Conservation (phyloP, 2,113 vertebrate genomes). For the Paracanthobrama guichenoti region DNA sequence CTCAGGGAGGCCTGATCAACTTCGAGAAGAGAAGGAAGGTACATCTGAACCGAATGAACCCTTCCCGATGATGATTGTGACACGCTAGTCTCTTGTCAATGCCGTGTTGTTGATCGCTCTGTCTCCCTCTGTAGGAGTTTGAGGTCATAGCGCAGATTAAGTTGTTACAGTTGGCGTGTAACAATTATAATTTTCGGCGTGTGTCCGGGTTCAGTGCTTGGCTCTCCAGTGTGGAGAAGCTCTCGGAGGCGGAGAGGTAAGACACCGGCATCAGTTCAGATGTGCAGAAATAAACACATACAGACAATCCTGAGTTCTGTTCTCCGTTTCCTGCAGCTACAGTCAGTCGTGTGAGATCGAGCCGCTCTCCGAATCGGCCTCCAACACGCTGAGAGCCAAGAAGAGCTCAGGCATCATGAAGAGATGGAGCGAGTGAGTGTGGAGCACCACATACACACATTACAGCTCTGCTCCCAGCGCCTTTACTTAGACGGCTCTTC, state of each 20-base stretch:
- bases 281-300: background rate
- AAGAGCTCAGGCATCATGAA: constrained; percentile 95
- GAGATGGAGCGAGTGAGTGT: constrained; percentile 96
- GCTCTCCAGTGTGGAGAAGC: constrained; percentile 84
- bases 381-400: constrained; percentile 90
- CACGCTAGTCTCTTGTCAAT: background rate
- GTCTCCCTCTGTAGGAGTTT: constrained; percentile 80
- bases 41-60: constrained; percentile 39
- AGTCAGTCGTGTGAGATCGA: constrained; percentile 93
- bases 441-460: background rate
- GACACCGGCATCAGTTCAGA: background rate
- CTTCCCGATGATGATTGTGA: background rate
- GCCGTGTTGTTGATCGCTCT: background rate
- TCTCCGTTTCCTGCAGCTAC: constrained; percentile 77
- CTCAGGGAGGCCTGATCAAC: constrained; percentile 92
- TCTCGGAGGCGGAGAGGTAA: constrained; percentile 92
- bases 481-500: no score
- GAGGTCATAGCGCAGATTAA: constrained; percentile 98
- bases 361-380: constrained; percentile 91
- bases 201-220: constrained; percentile 85
- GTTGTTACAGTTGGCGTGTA: constrained; percentile 93
- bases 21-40: constrained; percentile 99
- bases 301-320: background rate
- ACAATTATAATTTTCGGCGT: constrained; percentile 91
- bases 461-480: no score